Evolutionary conservation across 2,113 vertebrate species (phyloP).

Genomic region (Taxidea taxus): DNA sequence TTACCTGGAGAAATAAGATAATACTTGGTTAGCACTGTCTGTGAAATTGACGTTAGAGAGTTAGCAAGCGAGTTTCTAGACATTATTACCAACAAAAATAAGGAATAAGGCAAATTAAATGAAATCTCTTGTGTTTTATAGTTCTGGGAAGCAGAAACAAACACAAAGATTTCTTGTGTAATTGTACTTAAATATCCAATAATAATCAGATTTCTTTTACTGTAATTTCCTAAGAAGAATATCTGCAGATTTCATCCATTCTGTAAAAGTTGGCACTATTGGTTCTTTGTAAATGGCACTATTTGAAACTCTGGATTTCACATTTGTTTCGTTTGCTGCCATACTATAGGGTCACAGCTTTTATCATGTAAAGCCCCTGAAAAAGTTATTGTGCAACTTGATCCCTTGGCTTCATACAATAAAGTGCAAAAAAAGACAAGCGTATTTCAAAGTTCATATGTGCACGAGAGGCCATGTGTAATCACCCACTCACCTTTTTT

Average conservation of each 20-base stretch:
- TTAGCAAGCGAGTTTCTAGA: slow-evolving; percentile 65
- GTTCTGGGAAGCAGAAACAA: slow-evolving; percentile 74
- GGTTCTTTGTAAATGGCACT: slow-evolving; percentile 60
- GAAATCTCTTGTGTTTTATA: slow-evolving; percentile 65
- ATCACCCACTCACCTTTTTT: background rate
- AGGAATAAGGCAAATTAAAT: slow-evolving; percentile 71
- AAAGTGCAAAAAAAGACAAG: background rate
- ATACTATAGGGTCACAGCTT: background rate
- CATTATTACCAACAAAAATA: slow-evolving; percentile 70
- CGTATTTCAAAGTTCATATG: background rate
- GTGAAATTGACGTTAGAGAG: slow-evolving; percentile 69
- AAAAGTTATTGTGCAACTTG: background rate
- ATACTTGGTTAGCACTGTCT: slow-evolving; percentile 50
- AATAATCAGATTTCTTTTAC: slow-evolving; percentile 71
- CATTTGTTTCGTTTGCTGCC: background rate
- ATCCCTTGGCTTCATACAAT: background rate
- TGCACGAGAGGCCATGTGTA: background rate
- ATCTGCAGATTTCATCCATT: slow-evolving; percentile 61
- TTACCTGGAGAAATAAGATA: slow-evolving; percentile 73
- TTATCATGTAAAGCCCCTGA: background rate
- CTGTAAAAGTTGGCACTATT: slow-evolving; percentile 50
- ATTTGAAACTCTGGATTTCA: background rate
- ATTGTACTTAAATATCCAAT: slow-evolving; percentile 25
- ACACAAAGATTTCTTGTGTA: slow-evolving; percentile 69
- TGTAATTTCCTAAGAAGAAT: slow-evolving; percentile 53